Percentiles rank a stretch among this genome's conserved stretches.
These are phyloP conservation scores for Tetramorium simillimum DNA, from an alignment of 1,140 invertebrate genomes.

Conservation along the genomic window DNA sequence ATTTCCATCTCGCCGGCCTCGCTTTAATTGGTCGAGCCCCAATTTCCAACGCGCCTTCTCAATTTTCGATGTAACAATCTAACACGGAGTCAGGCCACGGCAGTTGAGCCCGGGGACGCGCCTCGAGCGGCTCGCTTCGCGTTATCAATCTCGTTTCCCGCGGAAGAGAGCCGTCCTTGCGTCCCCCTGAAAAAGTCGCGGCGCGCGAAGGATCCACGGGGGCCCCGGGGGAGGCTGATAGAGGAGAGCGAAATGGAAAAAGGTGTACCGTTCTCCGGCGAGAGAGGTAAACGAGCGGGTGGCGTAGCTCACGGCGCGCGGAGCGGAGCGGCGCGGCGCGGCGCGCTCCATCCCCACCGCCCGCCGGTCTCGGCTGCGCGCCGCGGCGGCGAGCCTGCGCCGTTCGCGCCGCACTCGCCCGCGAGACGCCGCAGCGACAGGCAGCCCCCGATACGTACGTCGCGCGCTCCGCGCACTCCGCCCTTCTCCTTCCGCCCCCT, in stretches of 20 bases:
- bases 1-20: background rate
- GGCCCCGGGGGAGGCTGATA: conserved; percentile 3
- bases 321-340: too few species aligned
- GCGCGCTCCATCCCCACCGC: background rate
- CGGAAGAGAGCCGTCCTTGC: conserved; percentile 53
- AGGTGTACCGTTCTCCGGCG: conserved; percentile 56
- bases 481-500: background rate
- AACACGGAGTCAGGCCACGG: background rate
- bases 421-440: conserved; percentile 30
- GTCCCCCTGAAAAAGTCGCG: conserved; percentile 36
- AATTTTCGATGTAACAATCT: background rate
- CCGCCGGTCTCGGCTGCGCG: background rate
- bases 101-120: background rate
- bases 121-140: background rate
- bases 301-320: background rate
- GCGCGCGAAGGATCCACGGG: background rate
- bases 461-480: background rate
- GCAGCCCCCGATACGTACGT: background rate
- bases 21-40: background rate
- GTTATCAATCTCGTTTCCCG: conserved; percentile 43
- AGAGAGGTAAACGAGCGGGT: conserved; percentile 34
- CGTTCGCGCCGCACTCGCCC: background rate
- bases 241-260: conserved; percentile 57
- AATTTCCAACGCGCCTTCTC: background rate
- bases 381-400: conserved; percentile 24